These are phyloP conservation scores for Anser cygnoides DNA, from an alignment of 2,113 vertebrate genomes.

Conservation along the genomic window DNA sequence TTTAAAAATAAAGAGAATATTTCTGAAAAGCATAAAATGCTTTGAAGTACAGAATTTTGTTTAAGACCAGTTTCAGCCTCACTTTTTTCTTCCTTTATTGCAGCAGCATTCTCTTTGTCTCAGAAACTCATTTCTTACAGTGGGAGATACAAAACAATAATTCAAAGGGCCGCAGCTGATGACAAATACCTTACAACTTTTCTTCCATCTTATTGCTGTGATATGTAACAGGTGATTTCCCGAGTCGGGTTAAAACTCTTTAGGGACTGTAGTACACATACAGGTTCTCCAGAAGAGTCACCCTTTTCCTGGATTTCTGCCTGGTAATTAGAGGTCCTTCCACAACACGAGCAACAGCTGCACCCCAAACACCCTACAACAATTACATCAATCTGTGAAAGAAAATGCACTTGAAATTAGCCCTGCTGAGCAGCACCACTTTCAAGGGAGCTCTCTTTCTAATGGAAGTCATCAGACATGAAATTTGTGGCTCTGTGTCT, in stretches of 20 bases:
- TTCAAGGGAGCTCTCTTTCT: neutral
- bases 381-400: neutral
- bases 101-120: neutral
- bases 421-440: neutral
- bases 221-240: neutral
- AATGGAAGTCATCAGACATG: neutral
- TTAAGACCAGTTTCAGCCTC: neutral
- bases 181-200: neutral
- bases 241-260: rapidly evolving
- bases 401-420: constrained; percentile 13
- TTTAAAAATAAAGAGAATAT: neutral
- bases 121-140: neutral
- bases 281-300: neutral
- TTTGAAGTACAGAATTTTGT: neutral
- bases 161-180: neutral
- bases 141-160: neutral
- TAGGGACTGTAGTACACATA: rapidly evolving
- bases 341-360: neutral
- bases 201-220: neutral
- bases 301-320: neutral
- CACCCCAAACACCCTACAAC: neutral
- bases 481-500: neutral
- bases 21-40: neutral
- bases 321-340: neutral
- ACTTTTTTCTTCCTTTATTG: neutral